Evolutionary conservation across 2,113 vertebrate species (phyloP).

Genomic region (Actinemys pallida): DNA sequence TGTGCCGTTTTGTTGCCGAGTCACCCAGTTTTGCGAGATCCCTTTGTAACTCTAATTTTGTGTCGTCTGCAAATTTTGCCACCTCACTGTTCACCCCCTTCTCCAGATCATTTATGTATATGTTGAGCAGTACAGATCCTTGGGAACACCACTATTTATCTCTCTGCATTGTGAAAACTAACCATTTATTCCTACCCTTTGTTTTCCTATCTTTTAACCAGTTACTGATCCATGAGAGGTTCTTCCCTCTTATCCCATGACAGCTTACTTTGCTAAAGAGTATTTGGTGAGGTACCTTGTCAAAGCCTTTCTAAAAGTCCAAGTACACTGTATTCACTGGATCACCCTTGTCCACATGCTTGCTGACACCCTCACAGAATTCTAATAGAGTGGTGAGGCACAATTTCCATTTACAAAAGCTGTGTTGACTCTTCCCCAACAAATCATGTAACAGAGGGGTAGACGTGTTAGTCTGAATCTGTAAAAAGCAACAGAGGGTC

Average conservation of each 20-base stretch:
- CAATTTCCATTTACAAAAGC: neutral
- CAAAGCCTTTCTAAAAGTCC: neutral
- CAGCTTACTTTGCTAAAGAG: neutral
- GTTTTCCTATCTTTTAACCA: neutral
- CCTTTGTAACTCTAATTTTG: neutral
- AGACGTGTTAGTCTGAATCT: no score
- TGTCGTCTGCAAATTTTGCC: neutral
- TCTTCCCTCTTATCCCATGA: neutral
- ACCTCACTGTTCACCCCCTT: neutral
- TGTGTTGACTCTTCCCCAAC: neutral
- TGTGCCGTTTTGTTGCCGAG: no score
- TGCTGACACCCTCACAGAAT: neutral
- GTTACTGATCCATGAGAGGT: neutral
- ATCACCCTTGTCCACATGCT: neutral
- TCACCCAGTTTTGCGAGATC: neutral
- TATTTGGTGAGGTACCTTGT: neutral
- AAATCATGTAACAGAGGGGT: neutral
- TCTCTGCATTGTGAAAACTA: neutral
- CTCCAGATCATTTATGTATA: neutral
- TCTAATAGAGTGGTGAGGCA: neutral
- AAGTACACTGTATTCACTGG: neutral
- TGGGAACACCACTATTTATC: neutral
- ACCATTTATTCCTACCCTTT: neutral
- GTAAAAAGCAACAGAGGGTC: no score
- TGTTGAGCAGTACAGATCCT: neutral